A percentile compares a stretch with the other conserved stretches of the same genome.
Evolutionary conservation across 2,797 vertebrate genomes (phyloP).

Genomic region (Pseudochaenichthys georgianus): DNA sequence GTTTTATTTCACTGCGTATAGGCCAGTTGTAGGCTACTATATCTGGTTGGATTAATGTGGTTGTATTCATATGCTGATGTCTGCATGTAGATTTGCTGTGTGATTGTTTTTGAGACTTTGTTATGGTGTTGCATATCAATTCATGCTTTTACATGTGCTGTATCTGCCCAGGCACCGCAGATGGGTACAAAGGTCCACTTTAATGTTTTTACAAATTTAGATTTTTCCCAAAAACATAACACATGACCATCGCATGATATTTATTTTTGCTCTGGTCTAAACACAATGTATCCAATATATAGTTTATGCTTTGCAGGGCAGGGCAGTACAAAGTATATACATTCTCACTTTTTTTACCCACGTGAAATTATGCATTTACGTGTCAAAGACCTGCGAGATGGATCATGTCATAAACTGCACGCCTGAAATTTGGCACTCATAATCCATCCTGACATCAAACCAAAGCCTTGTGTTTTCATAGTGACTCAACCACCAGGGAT

Average conservation of each 20-base stretch:
- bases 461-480: constrained; percentile 77
- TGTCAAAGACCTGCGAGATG: constrained; percentile 47
- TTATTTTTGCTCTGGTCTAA: not conserved
- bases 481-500: constrained; percentile 65
- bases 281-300: not conserved
- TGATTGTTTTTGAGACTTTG: too few species aligned
- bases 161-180: too few species aligned
- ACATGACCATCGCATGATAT: not conserved
- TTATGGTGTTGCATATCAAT: too few species aligned
- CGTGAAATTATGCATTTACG: constrained; percentile 48
- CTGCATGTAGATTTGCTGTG: too few species aligned
- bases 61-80: too few species aligned
- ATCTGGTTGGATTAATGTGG: too few species aligned
- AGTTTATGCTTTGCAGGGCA: not conserved
- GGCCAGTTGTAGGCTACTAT: not conserved
- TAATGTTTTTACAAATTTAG: not conserved
- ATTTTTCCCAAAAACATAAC: not conserved
- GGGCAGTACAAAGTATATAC: not conserved
- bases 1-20: constrained; percentile 28
- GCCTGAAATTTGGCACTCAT: constrained; percentile 54
- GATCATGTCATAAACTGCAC: constrained; percentile 62
- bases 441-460: constrained; percentile 78
- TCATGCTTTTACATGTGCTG: too few species aligned
- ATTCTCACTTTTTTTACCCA: constrained; percentile 8
- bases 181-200: not conserved